Evolutionary conservation across 2,888 invertebrate genomes (phyloP).

Genomic region (Allygus modestus): DNA sequence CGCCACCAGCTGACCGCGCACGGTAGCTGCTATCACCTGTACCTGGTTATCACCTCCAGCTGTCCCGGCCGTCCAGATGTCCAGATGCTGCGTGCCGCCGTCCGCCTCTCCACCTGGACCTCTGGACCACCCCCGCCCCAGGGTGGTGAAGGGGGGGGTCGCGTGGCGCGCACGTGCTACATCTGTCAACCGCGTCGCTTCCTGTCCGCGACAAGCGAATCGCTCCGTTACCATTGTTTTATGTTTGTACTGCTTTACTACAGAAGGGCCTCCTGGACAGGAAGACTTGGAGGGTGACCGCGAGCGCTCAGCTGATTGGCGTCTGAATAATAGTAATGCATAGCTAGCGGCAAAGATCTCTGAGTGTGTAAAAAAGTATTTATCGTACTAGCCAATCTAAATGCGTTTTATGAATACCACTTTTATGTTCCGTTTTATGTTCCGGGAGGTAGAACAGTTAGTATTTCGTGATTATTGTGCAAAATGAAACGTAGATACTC

Average conservation of each 20-base stretch:
- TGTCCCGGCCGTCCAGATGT: slow-evolving; percentile 14
- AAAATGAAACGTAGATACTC: no score
- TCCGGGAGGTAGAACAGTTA: no score
- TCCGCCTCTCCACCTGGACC: background rate
- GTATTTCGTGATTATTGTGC: no score
- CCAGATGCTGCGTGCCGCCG: background rate
- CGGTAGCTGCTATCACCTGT: background rate
- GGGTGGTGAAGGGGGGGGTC: background rate
- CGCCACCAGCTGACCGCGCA: background rate
- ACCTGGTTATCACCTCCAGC: background rate
- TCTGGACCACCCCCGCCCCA: slow-evolving; percentile 1
- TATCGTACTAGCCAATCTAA: no score
- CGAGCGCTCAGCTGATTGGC: no score
- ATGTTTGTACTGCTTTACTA: background rate
- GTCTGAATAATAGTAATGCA: no score
- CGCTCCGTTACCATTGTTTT: background rate
- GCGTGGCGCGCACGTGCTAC: slow-evolving; percentile 46
- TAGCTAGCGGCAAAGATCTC: no score
- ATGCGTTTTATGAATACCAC: no score
- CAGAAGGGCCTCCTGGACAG: background rate
- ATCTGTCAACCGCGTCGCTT: slow-evolving; percentile 14
- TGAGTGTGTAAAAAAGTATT: no score
- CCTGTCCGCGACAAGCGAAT: background rate
- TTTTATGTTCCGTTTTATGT: no score
- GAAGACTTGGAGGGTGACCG: no score